Evolutionary conservation across 2,797 vertebrate species (phyloP).

Genomic region (Micrastur ruficollis): DNA sequence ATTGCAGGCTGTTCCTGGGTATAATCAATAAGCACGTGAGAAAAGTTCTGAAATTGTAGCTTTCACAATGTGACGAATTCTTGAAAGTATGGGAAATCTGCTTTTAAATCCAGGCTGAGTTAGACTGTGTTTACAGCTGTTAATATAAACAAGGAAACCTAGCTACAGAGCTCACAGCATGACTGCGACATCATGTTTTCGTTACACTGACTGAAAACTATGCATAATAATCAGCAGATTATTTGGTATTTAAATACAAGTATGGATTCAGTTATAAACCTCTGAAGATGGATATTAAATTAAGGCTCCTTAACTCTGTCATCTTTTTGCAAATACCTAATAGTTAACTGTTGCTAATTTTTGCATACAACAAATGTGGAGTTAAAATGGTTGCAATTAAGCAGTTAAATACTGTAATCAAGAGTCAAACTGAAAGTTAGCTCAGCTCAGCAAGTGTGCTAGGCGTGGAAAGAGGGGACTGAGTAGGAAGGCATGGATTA

Average conservation of each 20-base stretch:
- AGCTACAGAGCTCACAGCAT: constrained; percentile 73
- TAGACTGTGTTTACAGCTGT: constrained; percentile 77
- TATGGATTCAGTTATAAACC: constrained; percentile 70
- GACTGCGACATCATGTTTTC: constrained; percentile 75
- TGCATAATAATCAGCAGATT: constrained; percentile 79
- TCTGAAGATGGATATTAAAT: constrained; percentile 70
- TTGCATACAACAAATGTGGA: neutral
- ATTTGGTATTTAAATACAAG: constrained; percentile 76
- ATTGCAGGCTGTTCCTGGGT: neutral
- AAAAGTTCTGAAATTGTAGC: constrained; percentile 54
- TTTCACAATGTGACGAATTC: constrained; percentile 27
- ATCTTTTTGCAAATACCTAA: constrained; percentile 36
- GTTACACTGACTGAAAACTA: constrained; percentile 79
- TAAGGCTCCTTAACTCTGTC: constrained; percentile 41
- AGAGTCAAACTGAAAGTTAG: constrained; percentile 25
- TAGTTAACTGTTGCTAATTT: constrained; percentile 28
- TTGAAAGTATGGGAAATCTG: constrained; percentile 69
- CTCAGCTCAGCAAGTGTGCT: neutral
- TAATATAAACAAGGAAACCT: constrained; percentile 78
- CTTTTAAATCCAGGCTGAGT: constrained; percentile 69
- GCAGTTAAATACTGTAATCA: constrained; percentile 31
- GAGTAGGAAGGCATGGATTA: constrained; percentile 36
- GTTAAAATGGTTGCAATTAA: constrained; percentile 32
- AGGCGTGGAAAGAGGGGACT: neutral
- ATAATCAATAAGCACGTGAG: constrained; percentile 42